These are phyloP conservation scores for Hycleus cichorii DNA, from an alignment of 1,140 invertebrate genomes.

Conservation along the genomic window DNA sequence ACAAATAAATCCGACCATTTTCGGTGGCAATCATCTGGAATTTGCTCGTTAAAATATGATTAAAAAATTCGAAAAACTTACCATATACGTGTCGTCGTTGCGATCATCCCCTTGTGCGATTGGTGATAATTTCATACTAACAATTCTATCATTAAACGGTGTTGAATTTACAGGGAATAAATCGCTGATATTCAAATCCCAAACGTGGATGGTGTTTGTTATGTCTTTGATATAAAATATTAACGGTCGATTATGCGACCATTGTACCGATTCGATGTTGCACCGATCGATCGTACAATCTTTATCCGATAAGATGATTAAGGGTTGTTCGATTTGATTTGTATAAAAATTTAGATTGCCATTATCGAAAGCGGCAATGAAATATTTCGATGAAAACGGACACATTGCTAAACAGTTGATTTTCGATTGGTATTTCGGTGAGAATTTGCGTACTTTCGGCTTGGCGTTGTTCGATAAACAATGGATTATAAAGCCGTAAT, in stretches of 20 bases:
- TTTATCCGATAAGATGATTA: conserved; percentile 31
- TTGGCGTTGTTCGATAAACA: conserved; percentile 26
- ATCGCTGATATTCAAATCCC: conserved; percentile 37
- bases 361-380: conserved; percentile 33
- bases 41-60: neutral
- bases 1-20: conserved; percentile 24
- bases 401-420: conserved; percentile 30
- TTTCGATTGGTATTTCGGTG: conserved; percentile 15
- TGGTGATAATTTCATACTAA: conserved; percentile 29
- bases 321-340: conserved; percentile 23
- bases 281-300: conserved; percentile 15
- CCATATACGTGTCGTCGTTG: conserved; percentile 32
- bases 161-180: conserved; percentile 33
- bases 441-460: conserved; percentile 26
- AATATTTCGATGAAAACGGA: conserved; percentile 33
- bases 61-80: conserved; percentile 19
- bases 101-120: neutral
- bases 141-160: conserved; percentile 30
- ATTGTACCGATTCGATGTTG: conserved; percentile 29
- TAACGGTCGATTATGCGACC: conserved; percentile 36
- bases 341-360: conserved; percentile 34
- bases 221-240: conserved; percentile 35
- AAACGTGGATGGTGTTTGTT: conserved; percentile 32
- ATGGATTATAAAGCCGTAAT: conserved; percentile 35
- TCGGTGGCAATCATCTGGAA: conserved; percentile 28